Conservation (phyloP, 2,797 vertebrate genomes). For the Champsocephalus esox region DNA sequence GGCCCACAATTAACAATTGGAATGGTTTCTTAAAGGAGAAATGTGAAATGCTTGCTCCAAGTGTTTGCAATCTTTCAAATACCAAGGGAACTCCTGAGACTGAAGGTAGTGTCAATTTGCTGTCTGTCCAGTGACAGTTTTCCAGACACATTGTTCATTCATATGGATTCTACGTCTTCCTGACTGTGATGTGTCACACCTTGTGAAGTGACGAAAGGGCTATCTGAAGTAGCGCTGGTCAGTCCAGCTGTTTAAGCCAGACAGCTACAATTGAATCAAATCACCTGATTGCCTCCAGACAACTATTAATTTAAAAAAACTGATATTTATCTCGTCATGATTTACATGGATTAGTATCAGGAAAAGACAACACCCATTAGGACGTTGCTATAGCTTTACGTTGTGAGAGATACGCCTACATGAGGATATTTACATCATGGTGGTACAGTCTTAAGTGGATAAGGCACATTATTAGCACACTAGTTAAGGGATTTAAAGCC, state of each 20-base stretch:
- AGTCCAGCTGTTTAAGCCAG: conserved; percentile 41
- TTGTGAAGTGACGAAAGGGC: conserved; percentile 31
- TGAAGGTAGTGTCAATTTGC: conserved; percentile 13
- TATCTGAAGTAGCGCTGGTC: conserved; percentile 42
- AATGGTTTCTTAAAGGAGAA: not conserved
- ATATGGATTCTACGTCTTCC: conserved; percentile 34
- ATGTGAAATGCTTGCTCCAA: conserved; percentile 1
- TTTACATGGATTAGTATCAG: conserved; percentile 11
- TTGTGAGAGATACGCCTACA: conserved; percentile 4
- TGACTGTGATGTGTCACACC: conserved; percentile 41
- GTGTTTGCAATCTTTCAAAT: conserved; percentile 32
- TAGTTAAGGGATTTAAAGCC: conserved; percentile 27
- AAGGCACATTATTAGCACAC: conserved; percentile 4
- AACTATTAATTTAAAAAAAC: conserved; percentile 6
- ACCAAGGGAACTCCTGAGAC: conserved; percentile 16
- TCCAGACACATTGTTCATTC: conserved; percentile 24
- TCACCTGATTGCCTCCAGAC: conserved; percentile 9
- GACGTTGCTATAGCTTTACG: not conserved
- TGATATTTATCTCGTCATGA: conserved; percentile 17
- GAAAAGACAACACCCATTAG: not conserved
- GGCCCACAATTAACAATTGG: conserved; percentile 6
- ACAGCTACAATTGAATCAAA: conserved; percentile 20
- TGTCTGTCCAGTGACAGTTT: conserved; percentile 1
- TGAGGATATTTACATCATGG: conserved; percentile 16
- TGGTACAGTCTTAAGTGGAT: not conserved